Evolutionary conservation across 2,113 vertebrate species (phyloP), one percentile per base, ranked within the genome.

Genomic region (Falco punctatus): DNA sequence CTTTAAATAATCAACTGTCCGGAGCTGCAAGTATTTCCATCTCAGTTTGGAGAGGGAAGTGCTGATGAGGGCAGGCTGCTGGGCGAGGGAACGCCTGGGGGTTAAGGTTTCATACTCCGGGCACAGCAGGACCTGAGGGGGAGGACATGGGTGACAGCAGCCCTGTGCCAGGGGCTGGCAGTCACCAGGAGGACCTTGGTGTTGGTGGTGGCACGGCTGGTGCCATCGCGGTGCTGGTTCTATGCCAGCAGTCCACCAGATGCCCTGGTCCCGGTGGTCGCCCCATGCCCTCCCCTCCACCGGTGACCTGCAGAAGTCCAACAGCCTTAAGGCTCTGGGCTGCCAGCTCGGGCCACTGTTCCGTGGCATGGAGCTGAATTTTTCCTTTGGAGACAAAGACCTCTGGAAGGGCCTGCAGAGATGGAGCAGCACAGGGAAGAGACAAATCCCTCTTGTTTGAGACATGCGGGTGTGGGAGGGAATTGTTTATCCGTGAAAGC

Each of bases 1-100:
- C 92, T 97, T 95, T 91, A 94, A 95, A 84, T 81, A 97, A 97
- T 96, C 97, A 96, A 75, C 95, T 95, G 84, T 86, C 92, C 38
- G 1, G 84, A 92, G 84, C 84, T 51, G 67, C 66, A 77, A 9
- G 70, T 75, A 33, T 73, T 95, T 86, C 91, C 80, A 73, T 77
- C 95, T 82, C 44, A 9, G 78, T 73, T 82, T 81, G 88, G 69
- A 84, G 88, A 78, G 65, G 64, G 90, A 75, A 65, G 44, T 11
- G 88, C 82, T 90, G 93, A 9, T 40, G 96, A 96, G 86, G 88
- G 71, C 66, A 38, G 88, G 90, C 72, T 89, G 94, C 88, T 3
- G 17, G 19, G 69, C 1, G 2, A 58, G 64, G 66, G 72, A 42
- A 38, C 3, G 2, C 12, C 3, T 1, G 14, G 4, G 44, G 35